Evolutionary conservation across 2,888 invertebrate species (phyloP).

Genomic region (Drosophila subsilvestris): DNA sequence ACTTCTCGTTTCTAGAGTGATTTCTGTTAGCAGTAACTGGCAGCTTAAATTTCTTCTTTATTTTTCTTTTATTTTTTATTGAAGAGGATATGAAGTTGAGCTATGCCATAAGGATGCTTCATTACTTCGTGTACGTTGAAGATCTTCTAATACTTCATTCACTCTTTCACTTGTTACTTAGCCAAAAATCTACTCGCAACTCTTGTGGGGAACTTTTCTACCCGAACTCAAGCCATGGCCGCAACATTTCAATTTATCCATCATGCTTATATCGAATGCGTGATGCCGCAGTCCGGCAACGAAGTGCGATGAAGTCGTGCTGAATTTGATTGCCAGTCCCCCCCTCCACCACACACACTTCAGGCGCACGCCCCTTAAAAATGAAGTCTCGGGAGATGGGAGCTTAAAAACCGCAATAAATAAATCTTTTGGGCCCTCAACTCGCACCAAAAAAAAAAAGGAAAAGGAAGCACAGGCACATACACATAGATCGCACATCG

Average conservation of each 20-base stretch:
- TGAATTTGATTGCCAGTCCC: conserved; percentile 36
- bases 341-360: background rate
- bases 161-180: background rate
- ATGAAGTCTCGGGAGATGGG: conserved; percentile 23
- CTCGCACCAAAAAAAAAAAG: conserved; percentile 49
- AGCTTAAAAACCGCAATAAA: conserved; percentile 77
- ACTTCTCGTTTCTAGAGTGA: background rate
- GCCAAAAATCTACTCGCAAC: background rate
- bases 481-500: background rate
- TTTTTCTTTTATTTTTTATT: background rate
- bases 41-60: background rate
- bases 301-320: conserved; percentile 39
- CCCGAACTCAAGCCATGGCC: background rate
- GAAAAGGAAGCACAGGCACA: conserved; percentile 6
- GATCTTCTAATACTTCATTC: background rate
- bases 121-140: too few species aligned
- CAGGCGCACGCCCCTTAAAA: conserved; percentile 23
- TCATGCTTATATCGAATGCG: conserved; percentile 21
- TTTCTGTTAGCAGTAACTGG: background rate
- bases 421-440: conserved; percentile 68
- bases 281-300: conserved; percentile 38
- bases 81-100: background rate
- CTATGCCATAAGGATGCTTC: too few species aligned
- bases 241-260: conserved; percentile 23
- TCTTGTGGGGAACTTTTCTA: background rate